A percentile compares a stretch with the other conserved stretches of the same genome.
phyloP scores from a whole-genome alignment of 2,888 invertebrate species.

The Ditula angustiorana region DNA sequence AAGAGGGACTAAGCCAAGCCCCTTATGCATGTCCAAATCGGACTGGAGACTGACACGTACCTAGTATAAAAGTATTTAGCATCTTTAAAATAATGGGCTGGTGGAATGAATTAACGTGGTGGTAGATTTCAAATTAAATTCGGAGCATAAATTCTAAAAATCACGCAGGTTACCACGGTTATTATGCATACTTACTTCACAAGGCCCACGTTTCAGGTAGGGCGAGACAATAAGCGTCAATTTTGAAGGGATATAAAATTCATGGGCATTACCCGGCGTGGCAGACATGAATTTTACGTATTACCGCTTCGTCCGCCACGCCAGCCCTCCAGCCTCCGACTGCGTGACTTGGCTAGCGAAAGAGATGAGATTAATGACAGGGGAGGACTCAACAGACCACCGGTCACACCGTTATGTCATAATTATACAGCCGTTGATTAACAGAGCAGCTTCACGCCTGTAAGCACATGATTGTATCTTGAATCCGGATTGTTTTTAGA shows the following conservation, averaged over 20 bases:
- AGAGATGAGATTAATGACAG: constrained; percentile 79
- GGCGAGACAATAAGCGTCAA: constrained; percentile 29
- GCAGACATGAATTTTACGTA: constrained; percentile 51
- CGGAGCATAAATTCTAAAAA: too few relatives aligned
- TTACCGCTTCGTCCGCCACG: constrained; percentile 55
- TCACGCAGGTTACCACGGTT: not conserved
- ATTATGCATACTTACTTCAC: not conserved
- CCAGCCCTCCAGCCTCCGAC: constrained; percentile 52
- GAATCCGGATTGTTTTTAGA: constrained; percentile 16
- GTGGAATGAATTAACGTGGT: too few relatives aligned
- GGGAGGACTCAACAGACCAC: constrained; percentile 60
- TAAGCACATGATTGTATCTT: constrained; percentile 11
- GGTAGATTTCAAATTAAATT: too few relatives aligned
- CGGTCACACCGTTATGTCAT: constrained; percentile 57
- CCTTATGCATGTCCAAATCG: too few relatives aligned
- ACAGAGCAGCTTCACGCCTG: constrained; percentile 13
- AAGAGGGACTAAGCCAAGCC: too few relatives aligned
- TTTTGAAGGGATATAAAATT: constrained; percentile 34
- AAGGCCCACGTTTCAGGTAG: constrained; percentile 1
- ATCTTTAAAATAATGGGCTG: too few relatives aligned
- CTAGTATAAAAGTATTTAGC: too few relatives aligned
- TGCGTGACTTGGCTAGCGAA: constrained; percentile 72
- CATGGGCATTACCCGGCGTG: constrained; percentile 20
- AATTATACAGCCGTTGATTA: constrained; percentile 31
- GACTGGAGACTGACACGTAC: too few relatives aligned